Base-by-base conservation (phyloP, 1,140 invertebrate genomes). In the Temnothorax nylanderi region DNA sequence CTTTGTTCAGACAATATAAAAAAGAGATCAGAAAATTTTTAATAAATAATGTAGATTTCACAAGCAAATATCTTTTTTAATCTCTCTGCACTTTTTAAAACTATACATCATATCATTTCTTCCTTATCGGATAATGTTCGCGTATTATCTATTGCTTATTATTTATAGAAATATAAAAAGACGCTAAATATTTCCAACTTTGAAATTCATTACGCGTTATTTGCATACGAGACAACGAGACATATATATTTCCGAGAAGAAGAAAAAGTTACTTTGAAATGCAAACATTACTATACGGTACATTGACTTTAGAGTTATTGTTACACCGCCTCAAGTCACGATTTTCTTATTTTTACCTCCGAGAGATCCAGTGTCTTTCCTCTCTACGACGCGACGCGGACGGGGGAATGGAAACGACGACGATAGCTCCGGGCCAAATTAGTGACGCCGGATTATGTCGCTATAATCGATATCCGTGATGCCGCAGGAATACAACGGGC, bases 381-480 rank as follows among this genome's bases (percentile, higher is more conserved):
- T 47, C 7, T 74, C 10, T 47, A 8, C 21, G 26, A 49, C 13
- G 18, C 49, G 26, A 26, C 26, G 26, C 1, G 13, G 26, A 26
- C 26, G 26, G 26, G 13, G 6, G 13, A 49, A 49, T 58, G 26
- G 16, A 32, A 71, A 71, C 2, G 26, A 26, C 26, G 26, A 34
- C 1, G 16, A 84, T 32, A 3, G 4, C 64, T 62, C 10, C 18
- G 11, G n/a, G 5, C 0, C 21, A 47, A 34, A 47, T 47, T 6
- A 84, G 13, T 44, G 21, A 80, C 13, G n/a, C 41, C 26, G 16
- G 26, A 60, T 75, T 74, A 54, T 47, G 37, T 47, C 7, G 54
- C 18, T 82, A 13, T 67, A 74, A 60, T 60, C 54, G 41, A 74
- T 84, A 60, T 60, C 77, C 47, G 11, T 16, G 37, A 82, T 84